These are phyloP conservation scores for Hippocampus guttulatus DNA, from an alignment of 2,113 vertebrate species.

Conservation along the genomic window DNA sequence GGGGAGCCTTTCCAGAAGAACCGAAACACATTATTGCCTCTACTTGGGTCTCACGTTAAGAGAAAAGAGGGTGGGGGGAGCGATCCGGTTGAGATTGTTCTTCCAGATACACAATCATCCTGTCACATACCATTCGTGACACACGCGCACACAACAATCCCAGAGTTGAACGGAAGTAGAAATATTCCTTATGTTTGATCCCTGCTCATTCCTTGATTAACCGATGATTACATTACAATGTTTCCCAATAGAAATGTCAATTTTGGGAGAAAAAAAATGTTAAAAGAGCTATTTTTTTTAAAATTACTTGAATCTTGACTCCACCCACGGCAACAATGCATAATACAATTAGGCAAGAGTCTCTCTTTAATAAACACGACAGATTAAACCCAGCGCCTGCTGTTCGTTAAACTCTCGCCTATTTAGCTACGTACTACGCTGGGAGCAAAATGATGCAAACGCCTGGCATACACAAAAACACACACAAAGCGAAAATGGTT, in stretches of 20 bases:
- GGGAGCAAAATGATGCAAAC: constrained; percentile 9
- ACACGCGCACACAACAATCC: neutral
- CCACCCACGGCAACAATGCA: neutral
- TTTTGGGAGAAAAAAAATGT: neutral
- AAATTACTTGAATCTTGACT: neutral
- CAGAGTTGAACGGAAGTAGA: neutral
- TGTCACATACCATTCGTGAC: constrained; percentile 13
- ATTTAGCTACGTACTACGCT: neutral
- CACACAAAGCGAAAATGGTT: constrained; percentile 3
- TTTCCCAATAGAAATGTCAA: neutral
- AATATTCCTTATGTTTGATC: neutral
- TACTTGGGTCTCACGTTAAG: constrained; percentile 14
- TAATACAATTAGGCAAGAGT: constrained; percentile 3
- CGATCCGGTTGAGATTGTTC: constrained; percentile 16
- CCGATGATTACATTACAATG: neutral
- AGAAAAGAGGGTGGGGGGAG: neutral
- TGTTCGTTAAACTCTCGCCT: constrained; percentile 1
- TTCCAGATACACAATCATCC: constrained; percentile 11
- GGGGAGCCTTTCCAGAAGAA: neutral
- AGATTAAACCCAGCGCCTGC: neutral
- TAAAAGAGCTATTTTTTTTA: no score
- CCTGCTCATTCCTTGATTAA: neutral
- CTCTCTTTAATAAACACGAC: neutral
- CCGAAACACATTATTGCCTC: constrained; percentile 26
- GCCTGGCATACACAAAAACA: neutral